Base-by-base conservation (phyloP, 2,797 vertebrate genomes). In the Parauchenoglanis punctatus region DNA sequence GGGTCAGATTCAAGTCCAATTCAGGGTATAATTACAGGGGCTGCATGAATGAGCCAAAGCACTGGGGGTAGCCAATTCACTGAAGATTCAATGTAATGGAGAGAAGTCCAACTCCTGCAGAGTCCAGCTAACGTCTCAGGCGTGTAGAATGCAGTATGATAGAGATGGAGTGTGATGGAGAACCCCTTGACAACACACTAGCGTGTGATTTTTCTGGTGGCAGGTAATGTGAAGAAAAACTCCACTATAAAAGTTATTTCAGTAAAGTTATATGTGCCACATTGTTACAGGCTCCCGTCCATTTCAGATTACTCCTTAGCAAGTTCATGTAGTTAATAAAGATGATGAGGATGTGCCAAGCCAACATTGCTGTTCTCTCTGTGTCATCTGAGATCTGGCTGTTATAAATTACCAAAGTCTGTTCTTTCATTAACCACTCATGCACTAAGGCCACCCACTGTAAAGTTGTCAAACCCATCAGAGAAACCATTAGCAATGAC, bases 401-500 rank as follows among this genome's bases (percentile, higher is more conserved):
- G 44, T 76, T 49, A 76, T 85, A 72, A 83, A 87, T 88, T 88
- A 85, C 85, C 78, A 72, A 70, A 82, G 68, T 81, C 70, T 58
- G 72, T 49, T 72, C 83, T 83, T 88, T 83, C 58, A 83, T 83
- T 90, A 87, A 80, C 46, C 28, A 73, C 75, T 77, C 49, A 56
- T 77, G n/a, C 75, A 56, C 75, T 84, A 40, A 46, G 49, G 46
- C 31, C 17, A 40, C 44, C 82, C 23, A 68, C 68, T 49, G 10
- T 73, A 78, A 80, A 72, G 82, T 81, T 87, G 46, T 86, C 81
- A 65, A 65, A n/a, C 61, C 12, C 35, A 87, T 78, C 85, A 68
- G 75, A n/a, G 18, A 31, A 70, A 46, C 89, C 58, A 81, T 77
- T 88, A 90, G 68, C 85, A 85, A 85, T 82, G 63, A 75, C 75